phyloP scores from a whole-genome alignment of 2,797 vertebrate genomes.

The Poeciliopsis paucimaculata region DNA sequence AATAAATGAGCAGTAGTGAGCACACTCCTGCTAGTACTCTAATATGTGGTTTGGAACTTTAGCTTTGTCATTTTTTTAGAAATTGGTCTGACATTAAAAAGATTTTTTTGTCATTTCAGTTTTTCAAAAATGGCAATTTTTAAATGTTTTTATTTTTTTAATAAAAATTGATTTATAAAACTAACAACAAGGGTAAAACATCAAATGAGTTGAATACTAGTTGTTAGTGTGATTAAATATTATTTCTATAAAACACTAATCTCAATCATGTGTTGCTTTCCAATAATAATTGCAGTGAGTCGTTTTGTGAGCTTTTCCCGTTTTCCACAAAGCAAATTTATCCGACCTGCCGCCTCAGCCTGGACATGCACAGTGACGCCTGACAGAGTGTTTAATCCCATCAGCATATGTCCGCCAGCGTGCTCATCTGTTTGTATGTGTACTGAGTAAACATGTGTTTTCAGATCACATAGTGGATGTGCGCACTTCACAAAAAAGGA shows the following conservation, averaged over 20 bases:
- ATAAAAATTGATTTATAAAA: too few relatives aligned
- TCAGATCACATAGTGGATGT: neutral
- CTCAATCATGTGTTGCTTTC: neutral
- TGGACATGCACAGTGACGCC: neutral
- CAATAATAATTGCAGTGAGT: neutral
- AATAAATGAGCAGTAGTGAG: neutral
- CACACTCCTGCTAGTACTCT: neutral
- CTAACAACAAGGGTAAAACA: neutral
- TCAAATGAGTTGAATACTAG: neutral
- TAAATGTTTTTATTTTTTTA: too few relatives aligned
- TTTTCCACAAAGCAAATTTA: neutral
- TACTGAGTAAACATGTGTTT: neutral
- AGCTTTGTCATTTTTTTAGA: neutral
- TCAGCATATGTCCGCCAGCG: neutral
- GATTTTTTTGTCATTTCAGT: neutral
- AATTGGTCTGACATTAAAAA: neutral
- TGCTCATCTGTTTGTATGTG: neutral
- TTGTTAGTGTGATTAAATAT: neutral
- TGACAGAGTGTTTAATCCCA: neutral
- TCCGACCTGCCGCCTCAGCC: neutral
- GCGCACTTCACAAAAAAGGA: neutral
- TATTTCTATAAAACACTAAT: neutral
- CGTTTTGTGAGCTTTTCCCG: neutral
- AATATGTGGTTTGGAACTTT: neutral
- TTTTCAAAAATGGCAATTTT: neutral